Evolutionary conservation across 1,140 invertebrate genomes (phyloP).

Genomic region (Tetranychus urticae): DNA sequence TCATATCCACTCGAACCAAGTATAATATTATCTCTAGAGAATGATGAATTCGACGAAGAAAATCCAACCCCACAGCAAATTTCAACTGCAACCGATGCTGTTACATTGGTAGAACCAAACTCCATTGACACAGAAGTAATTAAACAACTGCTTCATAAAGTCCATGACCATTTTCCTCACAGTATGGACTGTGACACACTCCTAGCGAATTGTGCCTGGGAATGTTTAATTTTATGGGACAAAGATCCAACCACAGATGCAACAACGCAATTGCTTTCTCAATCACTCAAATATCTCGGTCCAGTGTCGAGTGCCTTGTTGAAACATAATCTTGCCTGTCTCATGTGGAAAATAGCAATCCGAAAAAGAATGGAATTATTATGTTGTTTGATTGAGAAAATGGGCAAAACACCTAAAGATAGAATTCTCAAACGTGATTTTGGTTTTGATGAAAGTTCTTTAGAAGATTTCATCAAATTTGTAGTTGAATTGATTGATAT

Average conservation of each 20-base stretch:
- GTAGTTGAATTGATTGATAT: slow-evolving; percentile 13
- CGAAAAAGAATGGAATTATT: slow-evolving; percentile 43
- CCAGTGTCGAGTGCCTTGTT: slow-evolving; percentile 20
- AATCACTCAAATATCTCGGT: slow-evolving; percentile 18
- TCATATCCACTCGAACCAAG: slow-evolving; percentile 29
- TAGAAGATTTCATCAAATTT: slow-evolving; percentile 48
- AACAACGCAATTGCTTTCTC: slow-evolving; percentile 8
- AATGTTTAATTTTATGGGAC: slow-evolving; percentile 61
- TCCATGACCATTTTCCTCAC: slow-evolving; percentile 37
- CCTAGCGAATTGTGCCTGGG: slow-evolving; percentile 65
- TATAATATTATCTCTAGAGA: slow-evolving; percentile 32
- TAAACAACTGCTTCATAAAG: slow-evolving; percentile 11
- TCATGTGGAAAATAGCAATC: slow-evolving; percentile 66
- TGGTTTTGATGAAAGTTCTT: slow-evolving; percentile 36
- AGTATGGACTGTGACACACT: slow-evolving; percentile 52
- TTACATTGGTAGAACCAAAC: slow-evolving; percentile 13
- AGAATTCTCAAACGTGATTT: slow-evolving; percentile 31
- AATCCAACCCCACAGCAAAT: slow-evolving; percentile 11
- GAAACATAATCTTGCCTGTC: slow-evolving; percentile 29
- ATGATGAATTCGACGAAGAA: slow-evolving; percentile 16
- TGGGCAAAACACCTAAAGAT: slow-evolving; percentile 58
- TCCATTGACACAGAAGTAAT: slow-evolving; percentile 27
- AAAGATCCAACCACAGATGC: slow-evolving; percentile 23
- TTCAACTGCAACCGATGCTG: neutral
- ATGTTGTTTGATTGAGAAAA: slow-evolving; percentile 56